Conservation (phyloP, 2,797 vertebrate genomes). For the Leuciscus waleckii region DNA sequence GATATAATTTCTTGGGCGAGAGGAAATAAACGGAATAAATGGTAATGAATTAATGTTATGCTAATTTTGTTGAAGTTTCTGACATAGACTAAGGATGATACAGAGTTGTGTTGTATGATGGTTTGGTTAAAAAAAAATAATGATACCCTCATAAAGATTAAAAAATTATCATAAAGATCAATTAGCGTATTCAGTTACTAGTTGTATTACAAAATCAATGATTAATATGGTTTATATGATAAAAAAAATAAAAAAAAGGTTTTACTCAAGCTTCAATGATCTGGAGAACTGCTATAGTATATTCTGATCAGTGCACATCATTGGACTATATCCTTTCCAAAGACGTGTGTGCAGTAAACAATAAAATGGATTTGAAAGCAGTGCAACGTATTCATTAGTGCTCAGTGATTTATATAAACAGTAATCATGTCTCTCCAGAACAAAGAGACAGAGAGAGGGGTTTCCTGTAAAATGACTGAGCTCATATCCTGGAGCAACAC, state of each 20-base stretch:
- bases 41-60: neutral
- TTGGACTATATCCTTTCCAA: neutral
- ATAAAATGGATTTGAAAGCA: slow-evolving; percentile 8
- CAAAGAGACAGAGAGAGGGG: slow-evolving; percentile 7
- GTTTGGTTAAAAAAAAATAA: neutral
- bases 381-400: slow-evolving; percentile 10
- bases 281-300: neutral
- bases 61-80: neutral
- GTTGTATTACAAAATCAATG: neutral
- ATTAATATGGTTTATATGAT: neutral
- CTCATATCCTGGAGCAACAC: slow-evolving; percentile 35
- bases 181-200: neutral
- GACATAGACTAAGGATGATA: neutral
- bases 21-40: neutral
- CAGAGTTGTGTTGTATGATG: neutral
- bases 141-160: neutral
- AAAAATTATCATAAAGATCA: neutral
- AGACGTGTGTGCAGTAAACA: neutral
- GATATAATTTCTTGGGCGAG: neutral
- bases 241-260: too few relatives aligned
- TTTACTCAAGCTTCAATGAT: too few relatives aligned
- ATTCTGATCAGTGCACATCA: neutral
- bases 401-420: slow-evolving; percentile 8
- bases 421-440: slow-evolving; percentile 9
- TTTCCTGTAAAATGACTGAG: slow-evolving; percentile 31